A percentile compares a stretch with the other conserved stretches of the same genome.
Conservation (phyloP, 2,797 vertebrate genomes). For the Dallia pectoralis region DNA sequence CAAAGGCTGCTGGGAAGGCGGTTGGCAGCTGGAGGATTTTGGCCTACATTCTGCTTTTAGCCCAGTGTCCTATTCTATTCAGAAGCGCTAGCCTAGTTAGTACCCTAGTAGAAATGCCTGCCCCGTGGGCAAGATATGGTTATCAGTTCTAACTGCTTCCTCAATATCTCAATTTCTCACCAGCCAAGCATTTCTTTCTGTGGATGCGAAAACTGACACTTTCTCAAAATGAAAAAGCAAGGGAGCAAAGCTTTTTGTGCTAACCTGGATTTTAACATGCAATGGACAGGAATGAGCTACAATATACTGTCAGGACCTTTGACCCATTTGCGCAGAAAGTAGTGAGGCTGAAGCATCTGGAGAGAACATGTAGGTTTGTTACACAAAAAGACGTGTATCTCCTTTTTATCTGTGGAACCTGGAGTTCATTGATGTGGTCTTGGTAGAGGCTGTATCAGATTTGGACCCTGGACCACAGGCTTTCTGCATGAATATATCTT, state of each 20-base stretch:
- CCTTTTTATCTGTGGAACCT: constrained; percentile 17
- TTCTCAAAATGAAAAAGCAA: too few species aligned
- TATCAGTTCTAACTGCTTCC: background rate
- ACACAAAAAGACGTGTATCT: constrained; percentile 29
- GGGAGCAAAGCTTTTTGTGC: background rate
- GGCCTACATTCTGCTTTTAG: constrained; percentile 49
- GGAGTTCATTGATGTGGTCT: constrained; percentile 24
- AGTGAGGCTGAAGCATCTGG: constrained; percentile 24
- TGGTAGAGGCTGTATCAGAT: constrained; percentile 38
- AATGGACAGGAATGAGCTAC: background rate
- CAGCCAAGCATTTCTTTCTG: too few species aligned
- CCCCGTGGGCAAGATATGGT: background rate
- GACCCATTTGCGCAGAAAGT: background rate
- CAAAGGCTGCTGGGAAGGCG: constrained; percentile 33
- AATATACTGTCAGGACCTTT: background rate
- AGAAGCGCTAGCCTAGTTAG: constrained; percentile 1
- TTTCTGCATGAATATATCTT: background rate
- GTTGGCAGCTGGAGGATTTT: constrained; percentile 32
- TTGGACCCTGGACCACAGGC: constrained; percentile 7
- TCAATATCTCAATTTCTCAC: background rate
- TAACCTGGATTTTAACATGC: background rate
- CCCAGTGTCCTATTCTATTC: constrained; percentile 14
- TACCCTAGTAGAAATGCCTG: background rate
- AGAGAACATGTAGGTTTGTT: constrained; percentile 29
- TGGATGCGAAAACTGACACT: too few species aligned